phyloP scores from a whole-genome alignment of 2,797 vertebrate species.

The Myotis findleyi region DNA sequence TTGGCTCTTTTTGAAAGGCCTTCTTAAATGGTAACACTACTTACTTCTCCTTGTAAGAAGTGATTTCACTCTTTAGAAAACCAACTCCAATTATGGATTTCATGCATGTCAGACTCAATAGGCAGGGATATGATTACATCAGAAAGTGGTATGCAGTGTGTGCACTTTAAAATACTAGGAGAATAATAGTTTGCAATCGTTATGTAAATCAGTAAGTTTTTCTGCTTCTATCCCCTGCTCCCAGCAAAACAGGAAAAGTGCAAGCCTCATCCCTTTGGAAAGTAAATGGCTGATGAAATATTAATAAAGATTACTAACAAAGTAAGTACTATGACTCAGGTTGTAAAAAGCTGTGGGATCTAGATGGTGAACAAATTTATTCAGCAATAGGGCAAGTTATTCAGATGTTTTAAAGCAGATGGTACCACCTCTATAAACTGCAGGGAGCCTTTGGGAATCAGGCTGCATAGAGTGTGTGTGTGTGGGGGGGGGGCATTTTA shows the following conservation, averaged over 20 bases:
- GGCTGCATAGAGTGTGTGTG: neutral
- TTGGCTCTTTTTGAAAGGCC: constrained; percentile 42
- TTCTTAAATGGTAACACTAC: constrained; percentile 54
- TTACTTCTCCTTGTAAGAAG: constrained; percentile 82
- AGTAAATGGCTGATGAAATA: constrained; percentile 84
- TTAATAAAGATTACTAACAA: constrained; percentile 87
- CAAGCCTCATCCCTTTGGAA: constrained; percentile 80
- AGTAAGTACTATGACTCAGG: constrained; percentile 75
- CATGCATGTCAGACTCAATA: constrained; percentile 88
- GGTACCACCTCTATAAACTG: constrained; percentile 40
- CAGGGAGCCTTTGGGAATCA: neutral
- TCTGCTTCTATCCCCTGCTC: constrained; percentile 77
- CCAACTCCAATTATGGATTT: constrained; percentile 93
- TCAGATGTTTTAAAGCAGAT: constrained; percentile 62
- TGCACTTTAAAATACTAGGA: constrained; percentile 83
- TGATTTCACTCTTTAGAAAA: constrained; percentile 88
- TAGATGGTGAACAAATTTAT: constrained; percentile 70
- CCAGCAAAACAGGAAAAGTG: constrained; percentile 82
- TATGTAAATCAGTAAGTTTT: constrained; percentile 84
- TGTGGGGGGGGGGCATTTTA: neutral
- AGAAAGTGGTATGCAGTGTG: constrained; percentile 78
- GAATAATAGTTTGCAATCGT: constrained; percentile 87
- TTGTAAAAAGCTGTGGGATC: constrained; percentile 64
- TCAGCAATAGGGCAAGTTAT: constrained; percentile 53
- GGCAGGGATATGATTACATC: constrained; percentile 81